Evolutionary conservation across 2,888 invertebrate species (phyloP), one percentile per base, ranked within the genome.

Genomic region (Acanthosoma haemorrhoidale): DNA sequence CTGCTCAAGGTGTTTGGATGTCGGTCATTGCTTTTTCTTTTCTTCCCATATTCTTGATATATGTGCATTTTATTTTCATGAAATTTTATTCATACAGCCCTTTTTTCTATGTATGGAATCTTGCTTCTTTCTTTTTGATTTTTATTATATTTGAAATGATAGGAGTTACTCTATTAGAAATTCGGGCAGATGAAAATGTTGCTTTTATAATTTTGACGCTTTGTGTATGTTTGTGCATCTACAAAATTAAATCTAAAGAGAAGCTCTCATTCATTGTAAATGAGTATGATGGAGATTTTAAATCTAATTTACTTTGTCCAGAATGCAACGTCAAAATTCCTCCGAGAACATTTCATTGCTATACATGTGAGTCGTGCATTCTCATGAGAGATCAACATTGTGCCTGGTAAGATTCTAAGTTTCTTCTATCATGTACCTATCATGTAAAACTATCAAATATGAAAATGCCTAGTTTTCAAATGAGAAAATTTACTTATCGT

Each of bases 291-390:
- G 36, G 73, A 4, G 78, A 73, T 43, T 68, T 69, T 25, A 71
- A 79, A 3, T 77, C 77, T 9, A 77, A 76, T 58, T 80, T 81
- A 58, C 79, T 82, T 51, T 90, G 90, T 75, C 79, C 83, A n/a
- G 81, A 79, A 2, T 88, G 89, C 76, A 83, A 84, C 32, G 83
- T 85, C 76, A 83, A 85, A 74, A 82, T 83, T 11, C 85, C 86
- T 2, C 85, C 90, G 0, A 86, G 90, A 75, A 87, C 91, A 39
- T 86, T 88, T 77, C 93, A 94, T 78, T 96, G 96, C 79, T 84
- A 84, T 74, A 84, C 90, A 69, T 96, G 96, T 79, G 88, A 92
- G 78, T 86, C 87, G 60, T 93, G 92, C 80, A 86, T 94, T 21
- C 84, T 88, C 73, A 87, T 88, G 74, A 85, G 89, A 76, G 90